Conservation (phyloP, 2,888 invertebrate species). For the Dicyrtomina minuta region DNA sequence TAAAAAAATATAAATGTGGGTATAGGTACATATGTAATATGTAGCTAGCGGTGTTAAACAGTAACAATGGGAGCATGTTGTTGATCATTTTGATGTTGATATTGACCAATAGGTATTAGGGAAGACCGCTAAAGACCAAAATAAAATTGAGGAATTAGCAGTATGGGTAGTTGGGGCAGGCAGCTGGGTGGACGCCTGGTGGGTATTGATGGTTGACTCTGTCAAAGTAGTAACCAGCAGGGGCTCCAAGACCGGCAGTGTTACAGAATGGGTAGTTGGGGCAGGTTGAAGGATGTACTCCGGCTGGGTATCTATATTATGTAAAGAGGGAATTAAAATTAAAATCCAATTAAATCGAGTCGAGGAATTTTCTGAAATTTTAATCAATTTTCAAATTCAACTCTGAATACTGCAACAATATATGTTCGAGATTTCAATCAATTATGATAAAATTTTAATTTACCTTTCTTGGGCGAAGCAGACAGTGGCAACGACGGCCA, state of each 20-base stretch:
- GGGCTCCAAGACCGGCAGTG: conserved; percentile 54
- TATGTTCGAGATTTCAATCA: no score
- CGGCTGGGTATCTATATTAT: conserved; percentile 45
- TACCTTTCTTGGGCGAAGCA: conserved; percentile 44
- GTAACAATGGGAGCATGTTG: no score
- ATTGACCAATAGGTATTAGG: not conserved
- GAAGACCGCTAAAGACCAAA: not conserved
- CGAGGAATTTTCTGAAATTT: not conserved
- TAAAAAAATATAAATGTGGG: conserved; percentile 11
- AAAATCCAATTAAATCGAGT: no score
- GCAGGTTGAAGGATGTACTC: conserved; percentile 60
- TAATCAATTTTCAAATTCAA: not conserved
- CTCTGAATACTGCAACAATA: no score
- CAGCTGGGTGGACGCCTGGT: conserved; percentile 39
- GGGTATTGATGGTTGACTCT: conserved; percentile 45
- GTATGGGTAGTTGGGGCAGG: conserved; percentile 38
- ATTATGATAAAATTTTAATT: not conserved
- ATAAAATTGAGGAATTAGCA: conserved; percentile 20
- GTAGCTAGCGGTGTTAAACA: no score
- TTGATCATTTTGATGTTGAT: no score
- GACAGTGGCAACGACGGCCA: conserved; percentile 43
- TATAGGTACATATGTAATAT: not conserved
- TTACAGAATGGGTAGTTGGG: conserved; percentile 66
- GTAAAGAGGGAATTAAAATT: not conserved
- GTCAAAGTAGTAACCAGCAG: conserved; percentile 50